Evolutionary conservation across 2,888 invertebrate genomes (phyloP).

Genomic region (Diloba caeruleocephala): DNA sequence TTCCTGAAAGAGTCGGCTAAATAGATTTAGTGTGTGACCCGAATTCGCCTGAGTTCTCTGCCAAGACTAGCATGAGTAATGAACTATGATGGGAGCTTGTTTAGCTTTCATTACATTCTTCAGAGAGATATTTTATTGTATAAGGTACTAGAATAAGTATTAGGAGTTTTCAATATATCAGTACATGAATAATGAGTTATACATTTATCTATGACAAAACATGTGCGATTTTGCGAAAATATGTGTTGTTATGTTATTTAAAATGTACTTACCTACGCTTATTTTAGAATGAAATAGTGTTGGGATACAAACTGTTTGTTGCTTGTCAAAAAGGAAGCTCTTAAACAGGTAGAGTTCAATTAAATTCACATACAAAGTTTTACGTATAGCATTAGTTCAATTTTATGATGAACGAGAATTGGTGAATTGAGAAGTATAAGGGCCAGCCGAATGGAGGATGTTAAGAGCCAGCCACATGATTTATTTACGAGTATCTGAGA

Average conservation of each 20-base stretch:
- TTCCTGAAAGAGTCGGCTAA: constrained; percentile 57
- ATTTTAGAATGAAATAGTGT: constrained; percentile 21
- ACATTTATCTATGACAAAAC: constrained; percentile 15
- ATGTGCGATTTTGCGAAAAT: constrained; percentile 26
- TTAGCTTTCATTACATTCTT: constrained; percentile 52
- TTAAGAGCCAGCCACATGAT: constrained; percentile 28
- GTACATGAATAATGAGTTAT: constrained; percentile 8
- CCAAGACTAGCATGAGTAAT: constrained; percentile 75
- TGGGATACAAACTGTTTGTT: constrained; percentile 9
- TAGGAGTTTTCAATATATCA: constrained; percentile 1
- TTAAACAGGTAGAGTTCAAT: constrained; percentile 16
- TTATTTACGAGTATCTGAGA: constrained; percentile 30
- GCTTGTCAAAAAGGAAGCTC: constrained; percentile 1
- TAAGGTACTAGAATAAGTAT: constrained; percentile 24
- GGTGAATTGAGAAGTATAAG: constrained; percentile 7
- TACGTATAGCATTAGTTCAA: constrained; percentile 9
- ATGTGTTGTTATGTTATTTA: constrained; percentile 9
- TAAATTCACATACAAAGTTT: constrained; percentile 24
- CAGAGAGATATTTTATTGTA: constrained; percentile 34
- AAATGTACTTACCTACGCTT: constrained; percentile 10
- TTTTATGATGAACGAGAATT: constrained; percentile 40
- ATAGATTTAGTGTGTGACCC: constrained; percentile 72
- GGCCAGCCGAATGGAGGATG: no score
- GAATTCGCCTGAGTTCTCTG: constrained; percentile 71
- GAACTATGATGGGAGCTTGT: constrained; percentile 57